Conservation (phyloP, 2,888 invertebrate species). For the Nymphalis c-album region DNA sequence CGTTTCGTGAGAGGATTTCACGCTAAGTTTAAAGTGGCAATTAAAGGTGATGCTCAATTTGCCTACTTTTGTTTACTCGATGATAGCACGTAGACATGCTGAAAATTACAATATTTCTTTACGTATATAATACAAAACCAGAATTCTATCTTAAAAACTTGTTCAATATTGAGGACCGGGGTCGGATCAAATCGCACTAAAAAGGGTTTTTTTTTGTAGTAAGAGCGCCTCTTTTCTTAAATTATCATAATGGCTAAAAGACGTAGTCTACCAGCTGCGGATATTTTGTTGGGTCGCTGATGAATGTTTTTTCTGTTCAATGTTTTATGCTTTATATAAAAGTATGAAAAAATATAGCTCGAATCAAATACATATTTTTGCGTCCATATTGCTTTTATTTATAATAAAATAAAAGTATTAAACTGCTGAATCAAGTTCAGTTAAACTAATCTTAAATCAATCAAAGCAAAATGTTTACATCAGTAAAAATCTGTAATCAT, state of each 20-base stretch:
- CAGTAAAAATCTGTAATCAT: no score
- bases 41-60: conserved; percentile 24
- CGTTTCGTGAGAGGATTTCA: conserved; percentile 53
- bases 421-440: not conserved
- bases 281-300: conserved; percentile 65
- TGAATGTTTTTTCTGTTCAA: conserved; percentile 51
- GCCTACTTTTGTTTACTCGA: conserved; percentile 8
- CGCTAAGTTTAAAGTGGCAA: conserved; percentile 39
- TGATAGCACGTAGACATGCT: not conserved
- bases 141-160: conserved; percentile 48
- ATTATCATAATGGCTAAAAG: conserved; percentile 75
- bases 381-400: no score
- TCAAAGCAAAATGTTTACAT: not conserved
- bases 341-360: not conserved
- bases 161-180: conserved; percentile 66
- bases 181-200: conserved; percentile 60
- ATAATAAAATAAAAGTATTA: no score
- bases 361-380: no score
- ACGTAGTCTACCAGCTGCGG: conserved; percentile 65
- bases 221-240: conserved; percentile 69
- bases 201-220: conserved; percentile 60
- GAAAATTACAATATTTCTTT: conserved; percentile 8
- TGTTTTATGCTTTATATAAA: not conserved
- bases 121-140: conserved; percentile 15
- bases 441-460: not conserved